Conservation (phyloP, 1,140 invertebrate genomes). For the Pachypeltis micranthus region DNA sequence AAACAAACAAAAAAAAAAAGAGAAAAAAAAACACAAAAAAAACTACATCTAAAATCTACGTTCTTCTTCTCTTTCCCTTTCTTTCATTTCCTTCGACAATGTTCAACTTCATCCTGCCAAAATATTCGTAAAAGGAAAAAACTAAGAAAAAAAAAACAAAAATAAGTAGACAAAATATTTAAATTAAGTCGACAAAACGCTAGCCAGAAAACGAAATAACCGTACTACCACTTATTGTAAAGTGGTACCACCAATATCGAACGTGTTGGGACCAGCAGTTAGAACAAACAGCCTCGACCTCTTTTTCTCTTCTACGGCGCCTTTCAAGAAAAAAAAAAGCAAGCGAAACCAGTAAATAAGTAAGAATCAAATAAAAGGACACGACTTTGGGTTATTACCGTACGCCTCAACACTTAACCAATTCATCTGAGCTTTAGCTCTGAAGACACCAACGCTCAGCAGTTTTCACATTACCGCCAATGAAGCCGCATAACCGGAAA, state of each 20-base stretch:
- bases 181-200: not conserved
- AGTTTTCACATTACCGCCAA: not conserved
- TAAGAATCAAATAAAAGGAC: not conserved
- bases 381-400: conserved; percentile 5
- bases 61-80: not conserved
- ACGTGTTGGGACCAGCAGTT: conserved; percentile 14
- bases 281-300: not conserved
- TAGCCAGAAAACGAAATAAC: too few relatives aligned
- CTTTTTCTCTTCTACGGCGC: not conserved
- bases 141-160: not conserved
- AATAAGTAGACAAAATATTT: not conserved
- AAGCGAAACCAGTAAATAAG: too few relatives aligned
- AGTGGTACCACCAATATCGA: not conserved
- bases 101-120: not conserved
- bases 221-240: too few relatives aligned
- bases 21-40: too few relatives aligned
- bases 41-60: not conserved
- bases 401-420: conserved; percentile 13
- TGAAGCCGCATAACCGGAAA: not conserved
- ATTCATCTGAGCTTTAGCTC: not conserved
- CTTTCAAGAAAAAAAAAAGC: too few relatives aligned
- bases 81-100: not conserved
- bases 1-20: too few relatives aligned
- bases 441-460: not conserved
- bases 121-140: not conserved